A percentile compares a stretch with the other conserved stretches of the same genome.
Evolutionary conservation across 2,797 vertebrate species (phyloP).

Genomic region (Eutrigla gurnardus): DNA sequence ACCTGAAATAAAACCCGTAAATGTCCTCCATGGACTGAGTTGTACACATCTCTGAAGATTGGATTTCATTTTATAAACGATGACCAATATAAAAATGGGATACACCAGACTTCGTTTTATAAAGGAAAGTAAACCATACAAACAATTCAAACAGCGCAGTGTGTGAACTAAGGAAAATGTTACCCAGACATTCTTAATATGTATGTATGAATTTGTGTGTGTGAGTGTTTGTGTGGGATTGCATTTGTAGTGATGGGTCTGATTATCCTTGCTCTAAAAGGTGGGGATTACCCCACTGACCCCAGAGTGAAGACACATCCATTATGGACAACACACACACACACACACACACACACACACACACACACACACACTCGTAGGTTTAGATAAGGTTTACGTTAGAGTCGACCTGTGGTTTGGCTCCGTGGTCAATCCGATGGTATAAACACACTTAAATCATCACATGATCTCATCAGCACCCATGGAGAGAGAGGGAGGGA

Average conservation of each 20-base stretch:
- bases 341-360: constrained; percentile 24
- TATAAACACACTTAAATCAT: constrained; percentile 69
- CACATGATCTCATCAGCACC: constrained; percentile 63
- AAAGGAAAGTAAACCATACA: neutral
- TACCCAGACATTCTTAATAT: constrained; percentile 14
- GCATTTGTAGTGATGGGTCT: constrained; percentile 42
- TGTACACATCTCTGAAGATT: neutral
- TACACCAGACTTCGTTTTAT: neutral
- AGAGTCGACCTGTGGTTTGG: constrained; percentile 35
- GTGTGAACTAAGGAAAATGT: neutral
- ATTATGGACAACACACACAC: constrained; percentile 37
- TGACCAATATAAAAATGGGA: neutral
- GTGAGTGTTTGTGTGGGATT: constrained; percentile 25
- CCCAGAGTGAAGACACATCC: constrained; percentile 54
- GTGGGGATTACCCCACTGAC: constrained; percentile 57
- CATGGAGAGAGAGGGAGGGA: neutral
- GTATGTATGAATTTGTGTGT: constrained; percentile 34
- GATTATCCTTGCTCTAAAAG: constrained; percentile 54
- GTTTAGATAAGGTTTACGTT: constrained; percentile 42
- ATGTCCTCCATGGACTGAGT: no score
- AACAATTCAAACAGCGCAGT: neutral
- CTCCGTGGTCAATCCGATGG: constrained; percentile 44
- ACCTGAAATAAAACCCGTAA: neutral
- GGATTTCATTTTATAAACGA: neutral
- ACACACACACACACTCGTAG: constrained; percentile 4